Conservation (phyloP, 2,888 invertebrate species). For the Eupithecia subumbrata region DNA sequence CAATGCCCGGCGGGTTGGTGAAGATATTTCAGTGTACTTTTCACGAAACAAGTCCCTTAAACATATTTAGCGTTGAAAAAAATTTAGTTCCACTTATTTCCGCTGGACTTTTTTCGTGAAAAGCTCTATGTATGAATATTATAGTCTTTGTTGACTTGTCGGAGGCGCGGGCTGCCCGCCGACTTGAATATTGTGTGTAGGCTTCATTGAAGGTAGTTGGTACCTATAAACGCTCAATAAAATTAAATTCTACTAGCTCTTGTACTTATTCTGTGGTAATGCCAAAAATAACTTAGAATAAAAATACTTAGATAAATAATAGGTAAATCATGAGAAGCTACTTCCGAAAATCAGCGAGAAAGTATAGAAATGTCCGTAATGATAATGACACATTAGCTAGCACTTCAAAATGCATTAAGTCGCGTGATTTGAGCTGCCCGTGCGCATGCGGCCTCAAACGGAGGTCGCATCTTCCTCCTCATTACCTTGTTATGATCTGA, state of each 20-base stretch:
- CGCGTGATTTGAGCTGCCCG: constrained; percentile 53
- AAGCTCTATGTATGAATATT: not conserved
- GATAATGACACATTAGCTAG: constrained; percentile 47
- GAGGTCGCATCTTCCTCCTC: constrained; percentile 71
- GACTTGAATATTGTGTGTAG: no score
- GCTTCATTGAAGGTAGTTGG: no score
- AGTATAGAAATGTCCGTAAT: constrained; percentile 41
- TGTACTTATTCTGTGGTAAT: not conserved
- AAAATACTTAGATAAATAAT: not conserved
- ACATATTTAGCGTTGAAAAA: no score
- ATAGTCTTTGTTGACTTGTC: not conserved
- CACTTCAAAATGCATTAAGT: constrained; percentile 53
- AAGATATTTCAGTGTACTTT: no score
- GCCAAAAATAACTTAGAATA: not conserved
- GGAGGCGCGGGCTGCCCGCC: not conserved
- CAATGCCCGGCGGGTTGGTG: no score
- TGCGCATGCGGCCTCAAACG: constrained; percentile 58
- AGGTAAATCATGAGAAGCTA: not conserved
- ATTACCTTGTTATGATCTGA: constrained; percentile 58
- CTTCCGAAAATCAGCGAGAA: constrained; percentile 33
- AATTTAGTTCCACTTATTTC: no score
- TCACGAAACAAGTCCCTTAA: no score
- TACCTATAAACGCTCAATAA: no score
- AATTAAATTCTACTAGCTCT: not conserved
- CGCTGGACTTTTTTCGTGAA: no score